Percentiles rank a stretch among this genome's conserved stretches.
phyloP scores from a whole-genome alignment of 2,113 vertebrate genomes.

The Orthonyx spaldingii region DNA sequence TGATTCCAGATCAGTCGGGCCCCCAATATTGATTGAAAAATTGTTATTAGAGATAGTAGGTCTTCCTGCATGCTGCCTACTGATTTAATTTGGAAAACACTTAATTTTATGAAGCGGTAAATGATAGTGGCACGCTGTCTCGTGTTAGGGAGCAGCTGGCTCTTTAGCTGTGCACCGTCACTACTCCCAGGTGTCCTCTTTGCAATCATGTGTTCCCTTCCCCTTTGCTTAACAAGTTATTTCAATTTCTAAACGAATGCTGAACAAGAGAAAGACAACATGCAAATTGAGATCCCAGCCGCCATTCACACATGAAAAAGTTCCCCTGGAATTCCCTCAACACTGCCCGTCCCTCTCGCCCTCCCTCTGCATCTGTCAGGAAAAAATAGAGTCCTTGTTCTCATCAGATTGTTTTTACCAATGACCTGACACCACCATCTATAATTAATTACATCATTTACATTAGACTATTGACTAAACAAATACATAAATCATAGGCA shows the following conservation, averaged over 20 bases:
- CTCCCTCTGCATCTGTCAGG: slow-evolving; percentile 84
- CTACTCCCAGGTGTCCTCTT: slow-evolving; percentile 78
- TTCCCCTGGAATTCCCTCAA: slow-evolving; percentile 88
- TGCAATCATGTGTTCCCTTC: slow-evolving; percentile 80
- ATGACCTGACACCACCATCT: slow-evolving; percentile 90
- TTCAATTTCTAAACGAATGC: slow-evolving; percentile 84
- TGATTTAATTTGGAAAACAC: slow-evolving; percentile 88
- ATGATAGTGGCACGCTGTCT: slow-evolving; percentile 81
- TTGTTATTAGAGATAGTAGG: slow-evolving; percentile 82
- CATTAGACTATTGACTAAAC: slow-evolving; percentile 99
- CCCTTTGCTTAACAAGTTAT: slow-evolving; percentile 87
- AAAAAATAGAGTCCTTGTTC: slow-evolving; percentile 83
- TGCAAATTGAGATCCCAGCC: slow-evolving; percentile 80
- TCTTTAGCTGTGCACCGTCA: slow-evolving; percentile 74
- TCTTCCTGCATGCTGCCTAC: slow-evolving; percentile 75
- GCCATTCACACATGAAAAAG: slow-evolving; percentile 85
- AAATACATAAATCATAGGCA: slow-evolving; percentile 97
- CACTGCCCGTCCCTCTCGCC: slow-evolving; percentile 57
- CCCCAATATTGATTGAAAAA: slow-evolving; percentile 81
- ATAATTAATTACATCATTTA: slow-evolving; percentile 99
- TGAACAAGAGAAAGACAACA: slow-evolving; percentile 85
- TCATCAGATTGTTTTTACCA: slow-evolving; percentile 87
- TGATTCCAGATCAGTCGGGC: slow-evolving; percentile 26
- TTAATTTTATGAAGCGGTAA: slow-evolving; percentile 88
- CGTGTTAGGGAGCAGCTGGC: slow-evolving; percentile 80